phyloP scores from a whole-genome alignment of 1,140 invertebrate genomes.

The Calephelis virginiensis region DNA sequence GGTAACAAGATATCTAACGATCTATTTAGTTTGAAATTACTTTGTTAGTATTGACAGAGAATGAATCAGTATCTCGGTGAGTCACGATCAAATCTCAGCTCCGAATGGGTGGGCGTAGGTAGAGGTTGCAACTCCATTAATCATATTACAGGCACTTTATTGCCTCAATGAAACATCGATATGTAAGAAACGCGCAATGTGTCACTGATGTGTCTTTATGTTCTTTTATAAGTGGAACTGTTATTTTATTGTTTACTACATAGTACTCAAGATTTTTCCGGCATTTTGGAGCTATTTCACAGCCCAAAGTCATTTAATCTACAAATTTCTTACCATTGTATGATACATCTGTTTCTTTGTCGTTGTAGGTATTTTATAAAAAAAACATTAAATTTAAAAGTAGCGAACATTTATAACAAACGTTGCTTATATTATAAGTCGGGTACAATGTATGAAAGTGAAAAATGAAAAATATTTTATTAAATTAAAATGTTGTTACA shows the following conservation, averaged over 20 bases:
- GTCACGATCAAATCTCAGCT: conserved; percentile 43
- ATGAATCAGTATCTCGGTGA: conserved; percentile 42
- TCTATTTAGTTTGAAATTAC: conserved; percentile 21
- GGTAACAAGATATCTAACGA: conserved; percentile 25
- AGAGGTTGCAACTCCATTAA: conserved; percentile 55
- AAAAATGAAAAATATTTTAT: too few species aligned
- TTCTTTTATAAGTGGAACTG: conserved; percentile 15
- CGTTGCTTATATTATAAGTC: too few species aligned
- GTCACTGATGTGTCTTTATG: conserved; percentile 18
- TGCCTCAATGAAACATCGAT: conserved; percentile 56
- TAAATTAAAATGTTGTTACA: too few species aligned
- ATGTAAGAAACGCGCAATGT: conserved; percentile 28
- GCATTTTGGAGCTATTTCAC: too few species aligned
- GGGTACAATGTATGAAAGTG: too few species aligned
- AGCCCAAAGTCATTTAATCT: too few species aligned
- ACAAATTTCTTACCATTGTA: too few species aligned
- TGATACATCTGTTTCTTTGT: too few species aligned
- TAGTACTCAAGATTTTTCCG: conserved; percentile 27
- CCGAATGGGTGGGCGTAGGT: conserved; percentile 47
- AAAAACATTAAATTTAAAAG: too few species aligned
- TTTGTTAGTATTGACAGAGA: conserved; percentile 26
- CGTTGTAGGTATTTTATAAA: too few species aligned
- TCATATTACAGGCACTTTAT: conserved; percentile 66
- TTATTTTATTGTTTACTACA: conserved; percentile 6
- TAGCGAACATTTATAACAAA: too few species aligned